A percentile compares a stretch with the other conserved stretches of the same genome.
phyloP scores from a whole-genome alignment of 2,888 invertebrate genomes.

The Sesamia inferens region DNA sequence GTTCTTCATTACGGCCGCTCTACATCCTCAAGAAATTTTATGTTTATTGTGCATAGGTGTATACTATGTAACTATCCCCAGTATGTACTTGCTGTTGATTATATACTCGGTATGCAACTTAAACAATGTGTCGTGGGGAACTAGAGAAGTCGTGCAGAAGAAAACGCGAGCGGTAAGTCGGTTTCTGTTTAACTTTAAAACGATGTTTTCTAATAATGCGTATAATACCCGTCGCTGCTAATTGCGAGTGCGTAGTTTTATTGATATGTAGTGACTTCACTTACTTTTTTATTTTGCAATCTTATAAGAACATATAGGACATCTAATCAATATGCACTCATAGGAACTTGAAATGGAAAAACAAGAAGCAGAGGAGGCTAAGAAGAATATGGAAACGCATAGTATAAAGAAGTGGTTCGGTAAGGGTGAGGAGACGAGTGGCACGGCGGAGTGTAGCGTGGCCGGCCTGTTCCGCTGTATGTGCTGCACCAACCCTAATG shows the following conservation, averaged over 20 bases:
- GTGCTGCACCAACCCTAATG: slow-evolving; percentile 96
- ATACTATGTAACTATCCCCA: slow-evolving; percentile 96
- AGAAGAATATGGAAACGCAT: slow-evolving; percentile 94
- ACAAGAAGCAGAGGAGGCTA: slow-evolving; percentile 94
- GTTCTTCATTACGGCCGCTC: slow-evolving; percentile 91
- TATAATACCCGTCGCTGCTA: neutral
- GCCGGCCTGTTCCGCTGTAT: slow-evolving; percentile 96
- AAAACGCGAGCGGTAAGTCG: slow-evolving; percentile 79
- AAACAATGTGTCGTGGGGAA: slow-evolving; percentile 98
- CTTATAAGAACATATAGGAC: neutral
- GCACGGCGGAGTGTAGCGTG: slow-evolving; percentile 95
- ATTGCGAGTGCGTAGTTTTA: neutral
- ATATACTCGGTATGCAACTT: slow-evolving; percentile 98
- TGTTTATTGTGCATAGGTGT: slow-evolving; percentile 94
- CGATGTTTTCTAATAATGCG: neutral
- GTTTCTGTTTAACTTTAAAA: neutral
- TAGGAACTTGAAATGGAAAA: slow-evolving; percentile 96
- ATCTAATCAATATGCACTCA: slow-evolving; percentile 1
- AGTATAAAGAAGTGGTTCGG: slow-evolving; percentile 94
- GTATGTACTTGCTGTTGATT: slow-evolving; percentile 97
- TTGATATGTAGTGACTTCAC: no score
- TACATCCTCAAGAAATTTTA: slow-evolving; percentile 94
- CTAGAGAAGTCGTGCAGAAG: slow-evolving; percentile 93
- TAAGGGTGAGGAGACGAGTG: slow-evolving; percentile 93
- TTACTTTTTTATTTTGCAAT: neutral